These are phyloP conservation scores for Digitonthophagus gazella DNA, from an alignment of 2,888 invertebrate species.

Conservation along the genomic window DNA sequence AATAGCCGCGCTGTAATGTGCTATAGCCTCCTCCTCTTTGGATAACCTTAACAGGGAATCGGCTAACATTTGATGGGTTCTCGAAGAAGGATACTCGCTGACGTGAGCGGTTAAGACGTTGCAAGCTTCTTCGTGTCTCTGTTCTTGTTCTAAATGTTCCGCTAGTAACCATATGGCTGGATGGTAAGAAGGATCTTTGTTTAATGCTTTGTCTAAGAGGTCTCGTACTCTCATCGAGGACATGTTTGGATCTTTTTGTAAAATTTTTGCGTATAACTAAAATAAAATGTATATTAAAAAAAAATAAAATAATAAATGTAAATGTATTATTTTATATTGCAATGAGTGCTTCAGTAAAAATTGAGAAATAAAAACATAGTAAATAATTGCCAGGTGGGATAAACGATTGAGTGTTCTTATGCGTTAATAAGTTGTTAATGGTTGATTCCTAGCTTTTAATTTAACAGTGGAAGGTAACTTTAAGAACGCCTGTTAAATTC, in stretches of 20 bases:
- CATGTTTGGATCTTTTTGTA: conserved; percentile 65
- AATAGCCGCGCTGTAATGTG: conserved; percentile 65
- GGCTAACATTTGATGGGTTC: conserved; percentile 61
- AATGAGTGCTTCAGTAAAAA: too few relatives aligned
- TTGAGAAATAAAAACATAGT: too few relatives aligned
- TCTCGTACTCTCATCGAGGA: conserved; percentile 61
- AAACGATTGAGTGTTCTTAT: too few relatives aligned
- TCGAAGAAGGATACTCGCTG: conserved; percentile 59
- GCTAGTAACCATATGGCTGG: conserved; percentile 72
- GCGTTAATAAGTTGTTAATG: too few relatives aligned
- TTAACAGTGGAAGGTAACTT: conserved; percentile 19
- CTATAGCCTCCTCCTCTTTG: conserved; percentile 66
- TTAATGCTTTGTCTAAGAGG: conserved; percentile 69
- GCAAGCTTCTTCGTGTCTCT: conserved; percentile 65
- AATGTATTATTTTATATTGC: too few relatives aligned
- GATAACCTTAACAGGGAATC: conserved; percentile 62
- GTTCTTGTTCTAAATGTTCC: conserved; percentile 67
- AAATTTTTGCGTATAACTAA: conserved; percentile 72
- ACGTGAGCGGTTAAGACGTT: conserved; percentile 67
- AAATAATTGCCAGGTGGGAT: too few relatives aligned
- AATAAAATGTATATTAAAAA: conserved; percentile 37
- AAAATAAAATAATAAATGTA: background rate
- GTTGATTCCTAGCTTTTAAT: too few relatives aligned
- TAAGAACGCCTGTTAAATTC: conserved; percentile 22
- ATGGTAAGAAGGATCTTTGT: conserved; percentile 67